A percentile compares a stretch with the other conserved stretches of the same genome.
Evolutionary conservation across 2,888 invertebrate species (phyloP).

Genomic region (Celastrina argiolus): DNA sequence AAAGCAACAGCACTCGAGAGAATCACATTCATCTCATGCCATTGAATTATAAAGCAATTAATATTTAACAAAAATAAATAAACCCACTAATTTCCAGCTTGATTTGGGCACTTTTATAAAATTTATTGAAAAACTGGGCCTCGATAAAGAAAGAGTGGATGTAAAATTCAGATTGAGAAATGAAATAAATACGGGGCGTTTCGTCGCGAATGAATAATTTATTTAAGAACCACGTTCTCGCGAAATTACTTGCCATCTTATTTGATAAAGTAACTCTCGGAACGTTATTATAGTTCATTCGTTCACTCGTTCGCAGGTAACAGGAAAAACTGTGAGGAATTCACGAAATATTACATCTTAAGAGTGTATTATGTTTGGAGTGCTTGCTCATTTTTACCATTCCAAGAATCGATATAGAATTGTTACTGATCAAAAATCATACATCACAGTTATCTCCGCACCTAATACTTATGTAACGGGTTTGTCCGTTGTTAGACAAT

Average conservation of each 20-base stretch:
- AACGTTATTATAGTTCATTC: constrained; percentile 14
- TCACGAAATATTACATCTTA: not conserved
- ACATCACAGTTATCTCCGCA: no score
- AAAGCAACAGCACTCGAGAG: not conserved
- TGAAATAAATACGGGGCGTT: constrained; percentile 77
- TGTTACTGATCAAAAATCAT: no score
- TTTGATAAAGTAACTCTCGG: constrained; percentile 53
- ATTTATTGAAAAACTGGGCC: constrained; percentile 69
- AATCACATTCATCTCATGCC: not conserved
- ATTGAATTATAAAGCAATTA: not conserved
- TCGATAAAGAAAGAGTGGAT: constrained; percentile 66
- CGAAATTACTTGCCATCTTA: constrained; percentile 73
- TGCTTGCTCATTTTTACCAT: not conserved
- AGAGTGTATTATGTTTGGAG: not conserved
- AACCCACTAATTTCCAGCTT: constrained; percentile 41
- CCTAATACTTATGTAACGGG: no score
- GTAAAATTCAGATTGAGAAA: constrained; percentile 74
- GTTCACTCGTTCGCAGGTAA: constrained; percentile 8
- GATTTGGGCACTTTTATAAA: constrained; percentile 71
- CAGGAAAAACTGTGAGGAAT: not conserved
- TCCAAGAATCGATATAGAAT: not conserved
- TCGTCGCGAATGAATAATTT: constrained; percentile 77
- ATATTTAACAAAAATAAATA: constrained; percentile 33
- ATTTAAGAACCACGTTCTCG: constrained; percentile 72
- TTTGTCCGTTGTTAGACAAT: no score